Base-by-base conservation (phyloP, 1,140 invertebrate species). In the Meloidogyne chitwoodi region DNA sequence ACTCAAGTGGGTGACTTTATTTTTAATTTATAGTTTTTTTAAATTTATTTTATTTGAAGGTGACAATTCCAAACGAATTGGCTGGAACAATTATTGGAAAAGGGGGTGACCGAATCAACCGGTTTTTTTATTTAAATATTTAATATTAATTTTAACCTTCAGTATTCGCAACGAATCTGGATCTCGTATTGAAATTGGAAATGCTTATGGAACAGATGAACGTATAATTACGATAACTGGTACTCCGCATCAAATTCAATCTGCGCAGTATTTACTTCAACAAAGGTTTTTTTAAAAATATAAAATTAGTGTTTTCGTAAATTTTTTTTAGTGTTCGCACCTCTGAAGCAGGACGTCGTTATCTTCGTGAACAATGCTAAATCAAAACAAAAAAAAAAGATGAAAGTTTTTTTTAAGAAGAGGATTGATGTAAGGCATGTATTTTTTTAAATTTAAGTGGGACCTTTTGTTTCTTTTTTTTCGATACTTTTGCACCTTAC, bases 61-160 rank as follows among this genome's bases (percentile, higher is more conserved):
- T 82, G 0, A 84, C 81, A n/a, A 84, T 82, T 70, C 81, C 81
- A 34, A 84, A 84, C 48, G 83, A 82, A 44, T 71, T 82, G 8
- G 82, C 80, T 56, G 81, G 81, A 19, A 84, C 81, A 14, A 82
- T 82, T 65, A 82, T 82, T 67, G 81, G 81, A 22, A 83, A 84
- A 26, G 81, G 81, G 22, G 81, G 80, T 1, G 79, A 79, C 29
- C 69, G 81, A 24, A 81, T 81, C 24, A 82, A 81, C n/a, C 76
- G 81, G 71, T 73, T n/a, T 6, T 19, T n/a, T 75, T 31, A 31
- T 5, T 11, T 12, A 22, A 24, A 11, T 22, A 66, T n/a, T 14
- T 26, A 56, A 4, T 2, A 31, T 38, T 38, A 1, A 38, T 76
- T 29, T 27, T 27, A 38, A 10, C 22, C 41, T 4, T n/a, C 74